Conservation (phyloP, 2,888 invertebrate genomes). For the Heliconius ethilla region DNA sequence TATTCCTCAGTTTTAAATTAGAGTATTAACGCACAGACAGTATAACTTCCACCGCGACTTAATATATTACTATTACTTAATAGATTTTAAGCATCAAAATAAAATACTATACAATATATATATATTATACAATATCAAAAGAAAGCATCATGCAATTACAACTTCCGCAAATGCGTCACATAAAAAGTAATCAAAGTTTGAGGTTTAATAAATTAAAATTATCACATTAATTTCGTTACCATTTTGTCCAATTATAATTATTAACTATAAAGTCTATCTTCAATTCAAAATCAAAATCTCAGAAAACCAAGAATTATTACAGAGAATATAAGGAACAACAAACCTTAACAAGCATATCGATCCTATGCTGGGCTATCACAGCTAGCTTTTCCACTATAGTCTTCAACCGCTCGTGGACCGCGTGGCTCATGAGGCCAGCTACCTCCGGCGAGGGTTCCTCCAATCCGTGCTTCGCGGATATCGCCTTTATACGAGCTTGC, state of each 20-base stretch:
- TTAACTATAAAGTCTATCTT: too few relatives aligned
- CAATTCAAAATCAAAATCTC: not conserved
- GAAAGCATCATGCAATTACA: not conserved
- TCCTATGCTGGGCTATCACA: constrained; percentile 95
- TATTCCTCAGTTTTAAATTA: not conserved
- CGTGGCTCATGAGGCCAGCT: constrained; percentile 95
- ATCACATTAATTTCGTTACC: too few relatives aligned
- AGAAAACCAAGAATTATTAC: not conserved
- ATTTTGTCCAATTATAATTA: too few relatives aligned
- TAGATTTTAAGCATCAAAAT: not conserved
- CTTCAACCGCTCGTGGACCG: constrained; percentile 95
- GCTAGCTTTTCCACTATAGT: constrained; percentile 95
- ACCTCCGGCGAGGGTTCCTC: constrained; percentile 94
- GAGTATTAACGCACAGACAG: not conserved
- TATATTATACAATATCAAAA: too few relatives aligned
- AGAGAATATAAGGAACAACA: not conserved
- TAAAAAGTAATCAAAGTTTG: too few relatives aligned
- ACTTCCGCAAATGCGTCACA: not conserved
- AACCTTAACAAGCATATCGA: constrained; percentile 94
- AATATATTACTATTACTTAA: not conserved
- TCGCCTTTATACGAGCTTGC: constrained; percentile 88
- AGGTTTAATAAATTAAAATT: too few relatives aligned
- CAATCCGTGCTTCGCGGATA: constrained; percentile 88
- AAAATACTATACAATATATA: not conserved
- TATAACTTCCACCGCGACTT: too few relatives aligned